Evolutionary conservation across 1,140 invertebrate species (phyloP), one percentile per base, ranked within the genome.

Genomic region (Hycleus cichorii): DNA sequence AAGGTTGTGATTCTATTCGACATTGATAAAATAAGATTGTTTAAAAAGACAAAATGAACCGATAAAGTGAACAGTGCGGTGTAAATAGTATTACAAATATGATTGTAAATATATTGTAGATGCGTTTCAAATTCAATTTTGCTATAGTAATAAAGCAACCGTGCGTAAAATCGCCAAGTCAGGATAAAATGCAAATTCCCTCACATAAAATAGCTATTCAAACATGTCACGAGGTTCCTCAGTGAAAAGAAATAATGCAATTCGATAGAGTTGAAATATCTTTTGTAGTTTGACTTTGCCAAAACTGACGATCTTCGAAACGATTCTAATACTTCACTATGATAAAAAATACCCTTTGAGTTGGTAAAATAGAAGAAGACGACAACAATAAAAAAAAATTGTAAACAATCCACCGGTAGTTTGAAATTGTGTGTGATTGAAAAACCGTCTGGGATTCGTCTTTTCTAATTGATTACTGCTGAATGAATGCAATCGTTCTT

Each of bases 131-230:
- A 57, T 49, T 57, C 54, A 49, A 48, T 57, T 57, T 40, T 25
- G 47, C 39, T 49, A 49, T 49, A 48, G 54, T 57, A 57, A 57
- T 57, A 57, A 57, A 49, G 12, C 46, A 46, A 27, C 47, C 54
- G 54, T 57, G 54, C 47, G 54, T 57, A 57, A 57, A 57, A 57
- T 57, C 54, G 54, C 46, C 54, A 53, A 57, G 46, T 57, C 54
- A 48, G 54, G 47, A 7, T 49, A 43, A 57, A 47, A 57, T 57
- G 54, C 54, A 57, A 57, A 57, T 57, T 57, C 38, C 54, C 47
- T 57, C 47, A 44, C 54, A 48, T 46, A 57, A 57, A 57, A 57
- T 57, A 57, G 47, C 46, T 39, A 48, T 49, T 49, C 54, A 57
- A 43, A 53, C 51, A 53, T 53, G 51, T 53, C 51, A 53, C 51